Evolutionary conservation across 2,797 vertebrate species (phyloP), one percentile per base, ranked within the genome.

Genomic region (Enteromius trimaculatus): DNA sequence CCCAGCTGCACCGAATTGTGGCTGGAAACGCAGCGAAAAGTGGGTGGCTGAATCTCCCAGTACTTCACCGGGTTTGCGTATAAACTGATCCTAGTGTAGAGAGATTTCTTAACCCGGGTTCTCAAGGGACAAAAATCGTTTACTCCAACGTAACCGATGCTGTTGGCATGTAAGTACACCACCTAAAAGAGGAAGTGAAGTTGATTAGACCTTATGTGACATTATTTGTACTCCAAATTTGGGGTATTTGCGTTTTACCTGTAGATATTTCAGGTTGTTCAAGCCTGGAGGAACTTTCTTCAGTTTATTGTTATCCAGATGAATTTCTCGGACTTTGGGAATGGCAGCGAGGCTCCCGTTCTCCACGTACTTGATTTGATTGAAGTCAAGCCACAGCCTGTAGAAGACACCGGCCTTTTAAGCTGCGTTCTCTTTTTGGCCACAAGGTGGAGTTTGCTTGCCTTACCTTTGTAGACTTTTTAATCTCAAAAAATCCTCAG

Each of bases 21-120:
- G 77, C 95, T 95, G 17, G 95, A 89, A 83, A 97, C 95, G 83
- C 98, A 99, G 37, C 97, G 97, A 87, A 99, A 99, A 7, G 97
- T 95, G 49, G 94, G 95, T 0, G 98, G 97, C 89, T 97, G 96
- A 53, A 99, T 92, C 88, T 97, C 94, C 98, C 97, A 97, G 91
- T 97, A 97, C 89, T 98, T 99, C 14, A 98, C 93, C 0, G 97
- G 97, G 79, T 99, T 99, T 80, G 96, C 96, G 85, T 96, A 99
- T 90, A 99, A 96, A 83, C 98, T 99, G 91, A 99, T 99, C 75
- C 96, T 96, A 0, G 94, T 96, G 89, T 97, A 99, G 85, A 95
- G 89, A 0, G 94, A 93, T 93, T 98, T 99, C 95, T 98, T 99
- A 86, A 89, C 90, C 75, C 92, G 92, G 9, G 90, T 55, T 62